Conservation (phyloP, 2,888 invertebrate genomes). For the Biston betularia region DNA sequence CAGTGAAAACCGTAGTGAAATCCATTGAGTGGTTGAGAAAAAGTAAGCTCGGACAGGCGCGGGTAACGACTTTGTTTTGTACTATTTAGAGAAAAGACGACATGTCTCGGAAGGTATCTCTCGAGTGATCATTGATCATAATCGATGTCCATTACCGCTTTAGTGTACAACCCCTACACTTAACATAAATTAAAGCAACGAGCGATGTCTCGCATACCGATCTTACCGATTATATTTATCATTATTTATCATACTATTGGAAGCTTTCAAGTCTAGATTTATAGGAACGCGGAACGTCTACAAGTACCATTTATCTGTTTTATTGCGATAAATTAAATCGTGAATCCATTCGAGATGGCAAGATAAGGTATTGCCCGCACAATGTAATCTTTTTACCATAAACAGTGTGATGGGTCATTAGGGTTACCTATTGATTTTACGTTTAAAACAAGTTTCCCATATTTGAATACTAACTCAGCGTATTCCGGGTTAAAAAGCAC, state of each 20-base stretch:
- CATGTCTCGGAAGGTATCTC: constrained; percentile 15
- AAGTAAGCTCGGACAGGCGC: too few relatives aligned
- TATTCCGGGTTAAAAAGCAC: too few relatives aligned
- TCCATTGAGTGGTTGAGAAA: too few relatives aligned
- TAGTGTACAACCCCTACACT: constrained; percentile 50
- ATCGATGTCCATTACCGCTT: constrained; percentile 55
- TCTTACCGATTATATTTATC: constrained; percentile 56
- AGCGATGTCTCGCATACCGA: constrained; percentile 58
- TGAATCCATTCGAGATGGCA: constrained; percentile 75
- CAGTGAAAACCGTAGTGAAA: too few relatives aligned
- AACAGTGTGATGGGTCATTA: constrained; percentile 73
- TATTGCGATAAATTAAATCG: constrained; percentile 83
- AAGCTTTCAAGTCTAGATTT: constrained; percentile 58
- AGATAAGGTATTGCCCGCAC: constrained; percentile 80
- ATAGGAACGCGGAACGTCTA: constrained; percentile 79
- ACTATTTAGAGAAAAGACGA: not conserved
- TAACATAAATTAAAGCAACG: constrained; percentile 58
- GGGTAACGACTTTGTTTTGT: too few relatives aligned
- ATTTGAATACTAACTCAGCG: too few relatives aligned
- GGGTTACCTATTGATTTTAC: constrained; percentile 17
- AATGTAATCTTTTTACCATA: constrained; percentile 85
- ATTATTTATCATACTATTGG: constrained; percentile 55
- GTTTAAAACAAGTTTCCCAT: not conserved
- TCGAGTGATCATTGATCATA: constrained; percentile 33
- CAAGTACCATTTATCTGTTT: constrained; percentile 77